Evolutionary conservation across 2,797 vertebrate genomes (phyloP).

Genomic region (Novumbra hubbsi): DNA sequence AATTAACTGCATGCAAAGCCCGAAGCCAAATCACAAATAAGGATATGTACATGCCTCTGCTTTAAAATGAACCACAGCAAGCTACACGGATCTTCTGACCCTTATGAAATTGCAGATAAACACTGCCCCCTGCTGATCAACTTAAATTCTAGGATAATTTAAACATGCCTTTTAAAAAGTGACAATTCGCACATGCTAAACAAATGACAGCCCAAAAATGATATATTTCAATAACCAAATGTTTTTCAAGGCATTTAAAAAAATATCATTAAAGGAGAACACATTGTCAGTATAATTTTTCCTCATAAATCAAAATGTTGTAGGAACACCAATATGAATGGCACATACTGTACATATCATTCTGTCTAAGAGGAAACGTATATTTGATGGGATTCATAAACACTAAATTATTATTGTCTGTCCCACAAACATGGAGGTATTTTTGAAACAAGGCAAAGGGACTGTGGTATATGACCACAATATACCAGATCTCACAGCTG

Average conservation of each 20-base stretch:
- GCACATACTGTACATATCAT: background rate
- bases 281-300: background rate
- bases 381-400: background rate
- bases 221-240: background rate
- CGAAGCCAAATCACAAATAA: background rate
- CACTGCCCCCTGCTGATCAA: slow-evolving; percentile 76
- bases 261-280: background rate
- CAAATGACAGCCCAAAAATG: background rate
- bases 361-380: background rate
- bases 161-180: background rate
- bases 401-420: background rate
- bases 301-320: background rate
- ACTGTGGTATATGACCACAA: no score
- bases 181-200: no score
- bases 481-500: no score
- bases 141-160: background rate
- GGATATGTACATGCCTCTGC: background rate
- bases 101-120: slow-evolving; percentile 67
- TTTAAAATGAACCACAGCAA: background rate
- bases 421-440: background rate
- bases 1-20: slow-evolving; percentile 1
- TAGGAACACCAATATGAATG: background rate
- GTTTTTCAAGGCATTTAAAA: background rate
- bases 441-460: no score
- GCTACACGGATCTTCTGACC: slow-evolving; percentile 38